phyloP scores from a whole-genome alignment of 1,140 invertebrate genomes.

The Laupala kohalensis region DNA sequence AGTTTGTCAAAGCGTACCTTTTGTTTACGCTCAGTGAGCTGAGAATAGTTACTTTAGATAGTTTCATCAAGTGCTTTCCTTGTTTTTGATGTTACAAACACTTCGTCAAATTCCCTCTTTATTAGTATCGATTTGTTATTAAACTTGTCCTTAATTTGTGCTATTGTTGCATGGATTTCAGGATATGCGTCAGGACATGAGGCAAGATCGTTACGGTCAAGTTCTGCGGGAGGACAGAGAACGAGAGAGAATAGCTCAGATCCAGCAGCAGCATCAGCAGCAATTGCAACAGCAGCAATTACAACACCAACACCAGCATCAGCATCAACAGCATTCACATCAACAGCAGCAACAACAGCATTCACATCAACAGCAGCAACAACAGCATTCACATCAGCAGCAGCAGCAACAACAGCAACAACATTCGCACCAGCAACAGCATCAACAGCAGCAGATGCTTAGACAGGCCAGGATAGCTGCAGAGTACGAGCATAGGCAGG shows the following conservation, averaged over 20 bases:
- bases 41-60: too few relatives aligned
- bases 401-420: constrained; percentile 20
- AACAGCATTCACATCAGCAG: constrained; percentile 18
- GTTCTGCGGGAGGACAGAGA: not conserved
- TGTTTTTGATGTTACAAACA: too few relatives aligned
- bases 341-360: constrained; percentile 11
- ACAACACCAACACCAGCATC: constrained; percentile 24
- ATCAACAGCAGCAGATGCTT: constrained; percentile 20
- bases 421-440: constrained; percentile 19
- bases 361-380: constrained; percentile 14
- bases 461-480: constrained; percentile 21
- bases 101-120: too few relatives aligned
- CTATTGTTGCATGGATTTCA: too few relatives aligned
- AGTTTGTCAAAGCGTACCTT: too few relatives aligned
- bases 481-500: constrained; percentile 18
- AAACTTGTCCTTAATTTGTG: too few relatives aligned
- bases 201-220: constrained; percentile 1
- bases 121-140: too few relatives aligned
- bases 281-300: constrained; percentile 21
- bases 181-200: not conserved
- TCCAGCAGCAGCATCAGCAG: constrained; percentile 16
- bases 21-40: too few relatives aligned
- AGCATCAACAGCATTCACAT: constrained; percentile 22
- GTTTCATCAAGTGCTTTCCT: too few relatives aligned
- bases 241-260: constrained; percentile 2